phyloP scores from a whole-genome alignment of 2,888 invertebrate genomes.

The Macrophya annulata region DNA sequence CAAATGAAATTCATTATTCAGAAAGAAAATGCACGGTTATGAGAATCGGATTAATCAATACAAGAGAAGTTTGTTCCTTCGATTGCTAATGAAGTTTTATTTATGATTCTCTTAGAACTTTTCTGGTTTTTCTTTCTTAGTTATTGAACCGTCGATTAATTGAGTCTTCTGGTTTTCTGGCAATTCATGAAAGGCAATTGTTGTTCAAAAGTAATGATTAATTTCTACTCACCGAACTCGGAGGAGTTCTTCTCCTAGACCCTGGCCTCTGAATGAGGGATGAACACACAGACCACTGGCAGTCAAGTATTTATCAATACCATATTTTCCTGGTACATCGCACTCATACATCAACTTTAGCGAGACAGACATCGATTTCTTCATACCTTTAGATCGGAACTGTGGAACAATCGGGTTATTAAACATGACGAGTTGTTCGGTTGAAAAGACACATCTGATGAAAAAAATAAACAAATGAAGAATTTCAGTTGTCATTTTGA shows the following conservation, averaged over 20 bases:
- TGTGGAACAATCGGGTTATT: neutral
- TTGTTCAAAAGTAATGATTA: neutral
- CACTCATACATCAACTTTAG: constrained; percentile 60
- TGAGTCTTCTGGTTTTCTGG: neutral
- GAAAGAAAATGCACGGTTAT: neutral
- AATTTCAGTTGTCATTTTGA: neutral
- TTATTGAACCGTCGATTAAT: neutral
- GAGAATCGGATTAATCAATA: neutral
- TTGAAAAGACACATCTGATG: neutral
- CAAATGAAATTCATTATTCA: neutral
- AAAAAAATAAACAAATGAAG: neutral
- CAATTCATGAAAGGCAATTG: neutral
- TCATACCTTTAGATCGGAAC: constrained; percentile 56
- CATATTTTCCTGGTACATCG: constrained; percentile 66
- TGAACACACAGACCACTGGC: constrained; percentile 74
- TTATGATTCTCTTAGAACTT: neutral
- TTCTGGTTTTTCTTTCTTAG: neutral
- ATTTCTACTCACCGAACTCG: constrained; percentile 66
- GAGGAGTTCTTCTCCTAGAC: constrained; percentile 68
- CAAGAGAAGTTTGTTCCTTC: neutral
- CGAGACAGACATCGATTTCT: constrained; percentile 59
- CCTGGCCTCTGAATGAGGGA: constrained; percentile 72
- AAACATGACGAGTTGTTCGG: neutral
- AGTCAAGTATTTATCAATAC: constrained; percentile 70
- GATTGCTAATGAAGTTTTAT: neutral